Percentiles rank a stretch among this genome's conserved stretches.
These are phyloP conservation scores for Scolopax mira DNA, from an alignment of 2,113 vertebrate genomes.

Conservation along the genomic window DNA sequence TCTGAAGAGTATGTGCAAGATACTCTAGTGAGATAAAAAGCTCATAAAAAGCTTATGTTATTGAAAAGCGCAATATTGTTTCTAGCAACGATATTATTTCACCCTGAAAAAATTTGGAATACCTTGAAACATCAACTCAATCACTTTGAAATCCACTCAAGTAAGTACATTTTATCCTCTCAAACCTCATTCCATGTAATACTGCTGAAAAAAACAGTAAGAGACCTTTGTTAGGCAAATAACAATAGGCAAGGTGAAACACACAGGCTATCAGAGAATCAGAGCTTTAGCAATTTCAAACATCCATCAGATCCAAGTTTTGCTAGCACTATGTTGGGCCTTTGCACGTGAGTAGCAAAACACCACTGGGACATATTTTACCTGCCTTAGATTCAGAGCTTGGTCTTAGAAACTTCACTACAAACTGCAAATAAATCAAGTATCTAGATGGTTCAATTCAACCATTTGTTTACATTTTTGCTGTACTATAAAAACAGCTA, in stretches of 20 bases:
- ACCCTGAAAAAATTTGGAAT: not conserved
- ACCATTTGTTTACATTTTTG: not conserved
- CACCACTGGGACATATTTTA: not conserved
- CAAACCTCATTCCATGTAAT: not conserved
- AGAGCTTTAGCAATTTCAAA: not conserved
- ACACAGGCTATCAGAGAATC: not conserved
- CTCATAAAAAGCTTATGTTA: not conserved
- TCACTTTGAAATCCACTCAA: not conserved
- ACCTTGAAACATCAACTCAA: not conserved
- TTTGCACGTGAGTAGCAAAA: rapidly evolving
- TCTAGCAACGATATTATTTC: not conserved
- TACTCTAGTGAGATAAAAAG: not conserved
- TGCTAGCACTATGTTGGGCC: not conserved
- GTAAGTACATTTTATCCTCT: not conserved
- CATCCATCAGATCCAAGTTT: not conserved
- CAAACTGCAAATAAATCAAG: not conserved
- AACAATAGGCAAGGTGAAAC: not conserved
- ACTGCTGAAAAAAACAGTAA: not conserved
- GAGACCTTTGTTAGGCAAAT: not conserved
- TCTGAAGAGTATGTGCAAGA: not conserved
- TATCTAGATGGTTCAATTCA: not conserved
- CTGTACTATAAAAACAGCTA: not conserved
- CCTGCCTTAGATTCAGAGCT: not conserved
- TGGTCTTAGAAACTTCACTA: not conserved
- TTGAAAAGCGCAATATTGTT: not conserved